These are phyloP conservation scores for Abramis brama DNA, from an alignment of 2,113 vertebrate genomes.

Conservation along the genomic window DNA sequence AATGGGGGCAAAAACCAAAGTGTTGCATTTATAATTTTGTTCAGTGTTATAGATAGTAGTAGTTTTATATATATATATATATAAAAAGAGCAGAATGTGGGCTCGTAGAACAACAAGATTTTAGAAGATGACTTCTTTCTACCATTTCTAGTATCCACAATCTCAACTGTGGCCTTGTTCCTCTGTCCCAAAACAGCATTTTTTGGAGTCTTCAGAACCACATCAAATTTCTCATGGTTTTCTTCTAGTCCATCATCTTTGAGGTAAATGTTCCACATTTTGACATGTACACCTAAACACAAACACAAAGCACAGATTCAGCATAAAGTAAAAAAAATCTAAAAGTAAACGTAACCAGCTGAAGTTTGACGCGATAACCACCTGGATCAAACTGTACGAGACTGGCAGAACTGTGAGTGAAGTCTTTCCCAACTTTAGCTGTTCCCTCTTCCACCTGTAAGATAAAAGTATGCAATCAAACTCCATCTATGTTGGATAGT, in stretches of 20 bases:
- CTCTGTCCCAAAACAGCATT: conserved; percentile 74
- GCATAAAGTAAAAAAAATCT: background rate
- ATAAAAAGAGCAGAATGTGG: background rate
- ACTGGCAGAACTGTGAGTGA: conserved; percentile 70
- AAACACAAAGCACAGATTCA: background rate
- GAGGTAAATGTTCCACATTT: conserved; percentile 75
- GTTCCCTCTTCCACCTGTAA: conserved; percentile 74
- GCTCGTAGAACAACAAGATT: background rate
- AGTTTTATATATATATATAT: background rate
- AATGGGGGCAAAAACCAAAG: too few species aligned
- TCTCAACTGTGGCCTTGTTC: conserved; percentile 72
- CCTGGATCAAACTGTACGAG: conserved; percentile 80
- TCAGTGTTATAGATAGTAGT: too few species aligned
- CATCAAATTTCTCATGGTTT: conserved; percentile 75
- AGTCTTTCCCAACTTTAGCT: conserved; percentile 71
- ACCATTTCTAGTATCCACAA: conserved; percentile 70
- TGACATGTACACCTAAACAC: conserved; percentile 77
- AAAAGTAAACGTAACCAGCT: background rate
- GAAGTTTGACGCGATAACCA: conserved; percentile 41
- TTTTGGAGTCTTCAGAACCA: conserved; percentile 67
- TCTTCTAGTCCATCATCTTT: conserved; percentile 80
- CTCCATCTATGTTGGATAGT: background rate
- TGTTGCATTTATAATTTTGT: too few species aligned
- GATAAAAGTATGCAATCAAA: conserved; percentile 10
- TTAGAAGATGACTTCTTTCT: background rate